These are phyloP conservation scores for Dicyrtoma fusca DNA, from an alignment of 2,888 invertebrate species.

Conservation along the genomic window DNA sequence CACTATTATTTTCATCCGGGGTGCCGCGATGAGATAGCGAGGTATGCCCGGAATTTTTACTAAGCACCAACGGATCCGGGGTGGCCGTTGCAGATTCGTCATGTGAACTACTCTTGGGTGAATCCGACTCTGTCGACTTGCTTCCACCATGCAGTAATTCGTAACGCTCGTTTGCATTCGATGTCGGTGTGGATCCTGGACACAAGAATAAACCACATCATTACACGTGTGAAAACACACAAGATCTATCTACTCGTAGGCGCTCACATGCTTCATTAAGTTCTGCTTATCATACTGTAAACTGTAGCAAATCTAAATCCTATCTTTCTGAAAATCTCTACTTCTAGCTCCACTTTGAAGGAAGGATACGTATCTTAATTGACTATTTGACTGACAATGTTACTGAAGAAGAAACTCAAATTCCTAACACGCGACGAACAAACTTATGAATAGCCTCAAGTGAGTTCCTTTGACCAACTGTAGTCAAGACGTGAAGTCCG, in stretches of 20 bases:
- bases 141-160: constrained; percentile 55
- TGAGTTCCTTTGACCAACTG: too few relatives aligned
- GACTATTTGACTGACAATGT: too few relatives aligned
- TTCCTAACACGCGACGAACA: too few relatives aligned
- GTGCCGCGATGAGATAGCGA: constrained; percentile 46
- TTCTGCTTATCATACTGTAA: too few relatives aligned
- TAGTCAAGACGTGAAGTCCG: too few relatives aligned
- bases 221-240: not conserved
- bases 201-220: constrained; percentile 15
- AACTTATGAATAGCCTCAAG: too few relatives aligned
- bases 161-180: constrained; percentile 55
- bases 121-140: constrained; percentile 56
- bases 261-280: constrained; percentile 8
- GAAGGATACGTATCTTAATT: too few relatives aligned
- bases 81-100: constrained; percentile 55
- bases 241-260: not conserved
- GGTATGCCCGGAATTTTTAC: constrained; percentile 32
- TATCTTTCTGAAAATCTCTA: too few relatives aligned
- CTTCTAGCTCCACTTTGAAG: too few relatives aligned
- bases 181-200: constrained; percentile 54
- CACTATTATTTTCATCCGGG: constrained; percentile 47
- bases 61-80: constrained; percentile 49
- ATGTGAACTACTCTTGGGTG: constrained; percentile 56
- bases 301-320: too few relatives aligned
- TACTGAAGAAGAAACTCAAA: too few relatives aligned